Percentiles rank a stretch among this genome's conserved stretches.
Conservation (phyloP, 2,797 vertebrate species). For the Heterohyrax brucei region DNA sequence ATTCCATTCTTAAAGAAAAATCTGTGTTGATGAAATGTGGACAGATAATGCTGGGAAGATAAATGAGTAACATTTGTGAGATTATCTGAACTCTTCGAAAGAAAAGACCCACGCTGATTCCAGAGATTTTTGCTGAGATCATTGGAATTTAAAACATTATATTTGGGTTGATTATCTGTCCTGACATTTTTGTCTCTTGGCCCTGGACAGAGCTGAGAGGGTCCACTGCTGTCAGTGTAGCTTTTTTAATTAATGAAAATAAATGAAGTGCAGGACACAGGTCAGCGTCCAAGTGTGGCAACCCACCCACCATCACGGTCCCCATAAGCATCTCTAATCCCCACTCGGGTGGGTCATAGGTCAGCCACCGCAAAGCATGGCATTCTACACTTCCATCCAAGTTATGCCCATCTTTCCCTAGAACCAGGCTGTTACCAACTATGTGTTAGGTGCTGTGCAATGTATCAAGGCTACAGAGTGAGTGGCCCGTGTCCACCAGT, state of each 20-base stretch:
- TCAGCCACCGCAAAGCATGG: not conserved
- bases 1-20: constrained; percentile 74
- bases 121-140: constrained; percentile 68
- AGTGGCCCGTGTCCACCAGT: not conserved
- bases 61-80: constrained; percentile 79
- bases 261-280: constrained; percentile 29
- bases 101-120: constrained; percentile 64
- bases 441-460: not conserved
- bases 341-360: not conserved
- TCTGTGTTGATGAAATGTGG: constrained; percentile 66
- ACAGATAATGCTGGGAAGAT: constrained; percentile 71
- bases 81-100: constrained; percentile 74
- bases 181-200: constrained; percentile 59
- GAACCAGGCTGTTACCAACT: not conserved
- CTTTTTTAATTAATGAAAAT: constrained; percentile 18
- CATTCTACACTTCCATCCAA: not conserved
- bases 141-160: constrained; percentile 72
- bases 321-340: not conserved
- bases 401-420: not conserved
- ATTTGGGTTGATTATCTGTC: constrained; percentile 71
- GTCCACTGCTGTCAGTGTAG: not conserved
- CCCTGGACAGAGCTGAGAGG: constrained; percentile 10
- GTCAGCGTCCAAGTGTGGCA: not conserved
- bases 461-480: not conserved
- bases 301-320: not conserved